Percentiles rank a stretch among this genome's conserved stretches.
Conservation (phyloP, 2,113 vertebrate species). For the Camelus bactrianus region DNA sequence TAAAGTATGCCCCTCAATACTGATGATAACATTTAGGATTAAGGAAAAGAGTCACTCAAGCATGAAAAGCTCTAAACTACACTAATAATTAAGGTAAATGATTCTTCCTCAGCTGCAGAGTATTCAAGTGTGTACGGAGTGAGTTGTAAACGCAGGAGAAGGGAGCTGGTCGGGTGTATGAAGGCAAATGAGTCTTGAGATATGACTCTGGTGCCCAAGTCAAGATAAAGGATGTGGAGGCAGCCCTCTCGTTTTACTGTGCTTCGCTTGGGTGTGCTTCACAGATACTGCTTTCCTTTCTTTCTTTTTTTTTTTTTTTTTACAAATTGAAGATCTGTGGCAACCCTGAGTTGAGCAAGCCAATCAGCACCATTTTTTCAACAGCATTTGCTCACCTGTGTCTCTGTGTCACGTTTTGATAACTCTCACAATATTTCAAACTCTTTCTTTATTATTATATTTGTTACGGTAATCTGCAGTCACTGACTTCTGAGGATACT, state of each 20-base stretch:
- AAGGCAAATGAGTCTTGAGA: constrained; percentile 45
- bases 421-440: not conserved
- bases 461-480: not conserved
- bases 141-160: constrained; percentile 13
- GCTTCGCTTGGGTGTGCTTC: not conserved
- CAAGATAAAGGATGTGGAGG: not conserved
- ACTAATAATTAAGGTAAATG: constrained; percentile 26
- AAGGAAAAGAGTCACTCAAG: constrained; percentile 65
- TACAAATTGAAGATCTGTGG: not conserved
- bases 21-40: constrained; percentile 43
- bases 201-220: not conserved
- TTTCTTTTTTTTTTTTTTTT: not conserved
- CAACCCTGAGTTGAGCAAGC: not conserved
- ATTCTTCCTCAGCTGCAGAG: constrained; percentile 45
- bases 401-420: not conserved
- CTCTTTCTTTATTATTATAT: not conserved
- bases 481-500: not conserved
- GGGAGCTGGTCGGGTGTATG: not conserved
- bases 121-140: constrained; percentile 2
- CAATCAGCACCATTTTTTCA: not conserved
- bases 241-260: not conserved
- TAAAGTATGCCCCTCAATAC: constrained; percentile 52
- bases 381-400: not conserved
- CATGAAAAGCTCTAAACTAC: constrained; percentile 57
- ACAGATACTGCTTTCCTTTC: not conserved